Evolutionary conservation across 37 sponge, comb jelly and placozoan genomes (phyloP), one percentile per base, ranked within the genome.

Genomic region (Aplysina aerophoba): DNA sequence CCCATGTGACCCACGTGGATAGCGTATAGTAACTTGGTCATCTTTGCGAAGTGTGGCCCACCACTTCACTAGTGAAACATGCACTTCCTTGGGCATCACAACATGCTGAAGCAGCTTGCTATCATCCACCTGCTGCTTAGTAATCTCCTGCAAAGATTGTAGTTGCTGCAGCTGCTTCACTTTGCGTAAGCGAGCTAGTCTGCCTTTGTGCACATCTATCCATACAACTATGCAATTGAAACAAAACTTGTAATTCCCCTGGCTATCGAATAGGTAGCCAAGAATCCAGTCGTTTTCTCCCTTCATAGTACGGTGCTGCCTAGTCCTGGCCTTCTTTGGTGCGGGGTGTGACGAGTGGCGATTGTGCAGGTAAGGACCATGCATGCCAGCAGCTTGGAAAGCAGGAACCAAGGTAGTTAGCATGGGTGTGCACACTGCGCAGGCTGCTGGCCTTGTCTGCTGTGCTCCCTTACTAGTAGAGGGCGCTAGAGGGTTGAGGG

Each of bases 361-460:
- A 62, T 62, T 27, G 12, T 62, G 63, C 11, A 62, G 27, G 2
- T 3, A 25, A 27, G 27, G 25, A 14, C 12, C 63, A 25, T 62
- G 63, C 27, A 62, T 62, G 27, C 63, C 63, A 62, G 63, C 63
- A 13, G 63, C 63, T 62, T 62, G 63, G 63, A 62, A 62, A 62
- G 63, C 63, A 62, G 63, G 12, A 11, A 62, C 25, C 63, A 62
- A 25, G 25, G 4, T 62, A 4, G 2, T 14, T 3, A 62, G 27
- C 63, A 22, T 13, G 4, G 12, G 12, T 14, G 59, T 20, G 59
- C 59, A 57, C 17, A 20, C 15, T 15, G 59, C 15, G 59, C 59
- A 57, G 15, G 59, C 59, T 57, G 59, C 59, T 57, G 17, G 15
- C 15, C 59, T 15, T 20, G 15, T 17, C 15, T 57, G 17, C 59